Evolutionary conservation across 2,113 vertebrate species (phyloP).

Genomic region (Halcyon senegalensis): DNA sequence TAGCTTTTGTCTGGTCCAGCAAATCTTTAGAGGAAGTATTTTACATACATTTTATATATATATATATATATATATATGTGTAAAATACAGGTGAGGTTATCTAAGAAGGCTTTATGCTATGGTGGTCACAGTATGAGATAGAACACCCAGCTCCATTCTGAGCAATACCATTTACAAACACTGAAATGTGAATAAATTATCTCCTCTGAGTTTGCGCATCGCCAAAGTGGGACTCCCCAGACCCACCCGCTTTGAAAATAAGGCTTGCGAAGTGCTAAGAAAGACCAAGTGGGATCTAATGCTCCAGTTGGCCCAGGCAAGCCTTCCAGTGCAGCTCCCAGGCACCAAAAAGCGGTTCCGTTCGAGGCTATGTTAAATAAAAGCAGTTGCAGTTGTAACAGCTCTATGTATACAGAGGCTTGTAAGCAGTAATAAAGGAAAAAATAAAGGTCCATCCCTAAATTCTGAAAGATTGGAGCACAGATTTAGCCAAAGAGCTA

Average conservation of each 20-base stretch:
- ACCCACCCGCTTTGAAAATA: background rate
- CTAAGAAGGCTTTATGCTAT: background rate
- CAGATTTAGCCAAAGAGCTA: background rate
- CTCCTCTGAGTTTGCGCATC: background rate
- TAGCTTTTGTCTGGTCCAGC: background rate
- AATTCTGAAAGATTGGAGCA: background rate
- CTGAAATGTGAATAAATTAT: background rate
- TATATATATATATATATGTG: background rate
- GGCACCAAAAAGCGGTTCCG: background rate
- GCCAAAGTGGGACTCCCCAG: background rate
- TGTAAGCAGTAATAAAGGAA: background rate
- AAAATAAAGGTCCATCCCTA: background rate
- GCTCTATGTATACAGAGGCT: background rate
- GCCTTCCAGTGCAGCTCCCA: background rate
- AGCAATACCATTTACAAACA: background rate
- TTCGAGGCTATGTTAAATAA: background rate
- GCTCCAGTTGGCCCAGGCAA: background rate
- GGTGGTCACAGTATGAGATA: background rate
- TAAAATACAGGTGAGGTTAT: background rate
- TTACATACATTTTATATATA: background rate
- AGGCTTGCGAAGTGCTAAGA: background rate
- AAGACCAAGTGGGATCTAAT: background rate
- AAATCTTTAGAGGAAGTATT: background rate
- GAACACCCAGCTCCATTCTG: background rate
- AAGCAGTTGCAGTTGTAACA: background rate